These are phyloP conservation scores for Phragmatobia fuliginosa DNA, from an alignment of 2,888 invertebrate genomes.

Conservation along the genomic window DNA sequence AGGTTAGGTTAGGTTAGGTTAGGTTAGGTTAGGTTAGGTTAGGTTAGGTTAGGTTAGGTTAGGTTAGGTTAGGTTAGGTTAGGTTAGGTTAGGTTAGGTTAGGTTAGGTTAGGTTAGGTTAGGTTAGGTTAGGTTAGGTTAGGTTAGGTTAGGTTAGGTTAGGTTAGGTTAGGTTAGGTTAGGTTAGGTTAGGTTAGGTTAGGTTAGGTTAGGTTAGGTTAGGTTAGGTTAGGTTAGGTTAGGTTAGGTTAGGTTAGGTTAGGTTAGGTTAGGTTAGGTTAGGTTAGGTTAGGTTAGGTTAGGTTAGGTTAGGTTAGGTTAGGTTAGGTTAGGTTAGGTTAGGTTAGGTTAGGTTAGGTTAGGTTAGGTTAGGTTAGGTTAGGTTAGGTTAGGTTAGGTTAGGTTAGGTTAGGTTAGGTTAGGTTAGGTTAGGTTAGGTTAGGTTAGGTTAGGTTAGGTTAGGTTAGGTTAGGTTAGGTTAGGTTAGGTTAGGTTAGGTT, in stretches of 20 bases:
- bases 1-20: constrained; percentile 37
- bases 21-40: constrained; percentile 34
- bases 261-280: constrained; percentile 42
- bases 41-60: constrained; percentile 39
- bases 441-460: constrained; percentile 42
- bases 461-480: constrained; percentile 45
- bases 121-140: constrained; percentile 24
- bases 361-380: constrained; percentile 24
- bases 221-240: constrained; percentile 25
- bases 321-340: constrained; percentile 32
- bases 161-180: constrained; percentile 21
- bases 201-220: constrained; percentile 21
- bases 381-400: constrained; percentile 18
- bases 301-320: constrained; percentile 32
- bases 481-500: constrained; percentile 44
- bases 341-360: constrained; percentile 28
- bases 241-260: constrained; percentile 32
- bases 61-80: constrained; percentile 36
- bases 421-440: constrained; percentile 23
- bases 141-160: constrained; percentile 23
- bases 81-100: constrained; percentile 28
- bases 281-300: constrained; percentile 39
- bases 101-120: constrained; percentile 24
- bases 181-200: constrained; percentile 20
- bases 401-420: constrained; percentile 18